Percentiles rank a stretch among this genome's conserved stretches.
phyloP scores from a whole-genome alignment of 2,888 invertebrate species.

The Fragum sueziense region DNA sequence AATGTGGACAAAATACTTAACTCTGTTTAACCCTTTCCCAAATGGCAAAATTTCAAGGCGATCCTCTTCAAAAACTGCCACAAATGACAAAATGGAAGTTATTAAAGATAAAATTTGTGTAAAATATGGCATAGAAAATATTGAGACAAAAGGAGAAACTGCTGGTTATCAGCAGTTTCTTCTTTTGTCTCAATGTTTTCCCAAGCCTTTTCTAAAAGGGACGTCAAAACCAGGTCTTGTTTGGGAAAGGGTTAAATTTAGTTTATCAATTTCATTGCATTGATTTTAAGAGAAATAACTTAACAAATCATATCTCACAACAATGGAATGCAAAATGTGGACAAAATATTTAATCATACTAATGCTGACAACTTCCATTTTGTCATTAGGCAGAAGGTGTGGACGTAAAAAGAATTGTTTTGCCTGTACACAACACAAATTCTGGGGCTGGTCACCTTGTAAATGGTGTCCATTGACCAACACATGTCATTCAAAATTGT shows the following conservation, averaged over 20 bases:
- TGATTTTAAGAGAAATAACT: background rate
- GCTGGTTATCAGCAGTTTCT: background rate
- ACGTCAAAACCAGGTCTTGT: no score
- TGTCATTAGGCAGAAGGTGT: constrained; percentile 16
- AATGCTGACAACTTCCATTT: background rate
- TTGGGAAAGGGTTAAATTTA: no score
- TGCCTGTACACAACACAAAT: constrained; percentile 28
- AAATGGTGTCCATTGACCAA: constrained; percentile 47
- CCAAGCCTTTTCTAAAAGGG: no score
- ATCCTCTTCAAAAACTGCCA: no score
- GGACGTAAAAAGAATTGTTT: constrained; percentile 26
- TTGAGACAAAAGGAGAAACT: constrained; percentile 3
- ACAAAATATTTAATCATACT: background rate
- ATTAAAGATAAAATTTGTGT: no score
- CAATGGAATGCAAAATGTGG: background rate
- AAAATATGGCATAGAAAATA: background rate
- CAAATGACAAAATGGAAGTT: no score
- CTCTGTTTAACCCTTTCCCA: no score
- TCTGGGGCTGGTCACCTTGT: constrained; percentile 39
- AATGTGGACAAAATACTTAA: no score
- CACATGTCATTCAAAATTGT: constrained; percentile 39
- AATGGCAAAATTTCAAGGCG: no score
- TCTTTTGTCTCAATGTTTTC: no score
- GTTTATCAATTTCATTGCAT: background rate
- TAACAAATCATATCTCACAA: background rate